These are phyloP conservation scores for Rhagoletis zephyria DNA, from an alignment of 1,140 invertebrate genomes.

Conservation along the genomic window DNA sequence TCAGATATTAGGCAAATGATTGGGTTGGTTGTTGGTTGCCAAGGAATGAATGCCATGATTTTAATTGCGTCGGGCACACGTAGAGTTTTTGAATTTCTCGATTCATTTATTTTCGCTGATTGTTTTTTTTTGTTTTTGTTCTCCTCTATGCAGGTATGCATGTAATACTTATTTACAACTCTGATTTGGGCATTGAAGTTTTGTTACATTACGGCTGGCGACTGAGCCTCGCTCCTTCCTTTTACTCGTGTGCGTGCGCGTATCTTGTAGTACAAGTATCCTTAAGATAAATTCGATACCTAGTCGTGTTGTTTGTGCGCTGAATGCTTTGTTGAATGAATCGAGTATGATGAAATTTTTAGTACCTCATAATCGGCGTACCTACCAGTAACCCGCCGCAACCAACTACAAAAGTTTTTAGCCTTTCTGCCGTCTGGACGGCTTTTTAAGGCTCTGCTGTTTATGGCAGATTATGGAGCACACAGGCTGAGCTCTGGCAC, in stretches of 20 bases:
- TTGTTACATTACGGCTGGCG: not conserved
- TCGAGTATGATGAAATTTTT: constrained; percentile 21
- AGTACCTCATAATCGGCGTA: constrained; percentile 20
- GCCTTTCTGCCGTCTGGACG: not conserved
- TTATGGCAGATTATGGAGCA: not conserved
- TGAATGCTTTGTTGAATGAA: constrained; percentile 42
- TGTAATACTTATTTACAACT: not conserved
- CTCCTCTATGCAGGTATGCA: not conserved
- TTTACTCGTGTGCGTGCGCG: not conserved
- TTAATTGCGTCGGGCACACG: constrained; percentile 44
- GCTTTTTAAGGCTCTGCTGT: constrained; percentile 4
- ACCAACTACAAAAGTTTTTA: not conserved
- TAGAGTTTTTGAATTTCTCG: constrained; percentile 38
- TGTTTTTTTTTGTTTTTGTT: not conserved
- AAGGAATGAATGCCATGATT: constrained; percentile 1
- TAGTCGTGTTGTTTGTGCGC: not conserved
- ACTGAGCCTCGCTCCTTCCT: not conserved
- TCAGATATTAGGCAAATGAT: not conserved
- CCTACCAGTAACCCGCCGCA: constrained; percentile 8
- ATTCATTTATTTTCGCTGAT: not conserved
- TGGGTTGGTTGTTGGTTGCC: not conserved
- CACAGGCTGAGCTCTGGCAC: not conserved
- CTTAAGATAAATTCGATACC: constrained; percentile 51
- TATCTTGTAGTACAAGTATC: constrained; percentile 49
- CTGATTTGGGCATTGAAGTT: constrained; percentile 21